Evolutionary conservation across 1,140 invertebrate species (phyloP).

Genomic region (Drosophila subobscura): DNA sequence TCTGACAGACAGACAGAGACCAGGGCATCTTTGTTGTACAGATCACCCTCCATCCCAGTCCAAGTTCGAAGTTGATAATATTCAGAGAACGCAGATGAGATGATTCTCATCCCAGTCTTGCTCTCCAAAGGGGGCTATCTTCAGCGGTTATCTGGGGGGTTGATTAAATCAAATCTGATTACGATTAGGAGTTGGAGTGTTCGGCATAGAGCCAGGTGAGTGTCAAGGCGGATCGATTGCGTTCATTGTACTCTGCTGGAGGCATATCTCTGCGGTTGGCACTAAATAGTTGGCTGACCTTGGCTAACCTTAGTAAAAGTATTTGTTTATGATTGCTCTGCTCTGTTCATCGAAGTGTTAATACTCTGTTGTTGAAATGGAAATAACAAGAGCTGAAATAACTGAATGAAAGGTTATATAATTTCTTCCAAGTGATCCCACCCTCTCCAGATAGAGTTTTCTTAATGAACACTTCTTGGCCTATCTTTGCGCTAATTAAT

Average conservation of each 20-base stretch:
- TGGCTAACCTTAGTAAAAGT: not conserved
- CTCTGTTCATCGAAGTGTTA: not conserved
- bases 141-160: not conserved
- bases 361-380: too few species aligned
- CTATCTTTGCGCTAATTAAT: conserved; percentile 23
- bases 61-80: conserved; percentile 11
- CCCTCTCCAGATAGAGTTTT: too few species aligned
- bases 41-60: conserved; percentile 5
- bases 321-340: not conserved
- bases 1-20: conserved; percentile 10
- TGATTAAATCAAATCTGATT: not conserved
- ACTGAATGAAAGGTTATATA: not conserved
- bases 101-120: conserved; percentile 16
- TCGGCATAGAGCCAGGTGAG: conserved; percentile 16
- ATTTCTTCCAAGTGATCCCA: not conserved
- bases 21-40: conserved; percentile 9
- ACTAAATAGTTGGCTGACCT: not conserved
- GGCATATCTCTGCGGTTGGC: too few species aligned
- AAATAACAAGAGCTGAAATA: too few species aligned
- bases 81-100: not conserved
- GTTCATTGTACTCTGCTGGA: not conserved
- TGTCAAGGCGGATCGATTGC: too few species aligned
- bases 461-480: not conserved
- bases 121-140: not conserved
- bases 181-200: not conserved